Base-by-base conservation (phyloP, 2,113 vertebrate genomes). In the Vimba vimba region DNA sequence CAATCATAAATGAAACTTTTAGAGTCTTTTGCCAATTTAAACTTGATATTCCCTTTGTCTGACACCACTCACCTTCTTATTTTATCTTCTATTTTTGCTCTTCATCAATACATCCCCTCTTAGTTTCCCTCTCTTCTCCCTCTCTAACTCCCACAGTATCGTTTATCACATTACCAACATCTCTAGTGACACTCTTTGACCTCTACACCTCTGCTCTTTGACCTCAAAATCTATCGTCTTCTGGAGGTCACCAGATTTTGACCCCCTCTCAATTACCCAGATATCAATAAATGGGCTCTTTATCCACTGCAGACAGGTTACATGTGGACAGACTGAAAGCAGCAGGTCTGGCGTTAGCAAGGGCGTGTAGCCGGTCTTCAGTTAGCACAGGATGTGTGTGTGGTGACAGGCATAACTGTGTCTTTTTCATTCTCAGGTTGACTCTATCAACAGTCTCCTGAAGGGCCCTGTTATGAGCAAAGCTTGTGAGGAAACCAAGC, bases 401-500 rank as follows among this genome's bases (percentile, higher is more conserved):
- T 81, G 25, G 57, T 84, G 66, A 52, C 30, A n/a, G 43, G 17
- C 43, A 45, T 68, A 77, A 84, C 79, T 83, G 75, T 85, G 68
- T 71, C 4, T 43, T 30, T 90, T 82, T 89, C 45, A 77, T 77
- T 66, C 39, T 36, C 90, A 99, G 98, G 97, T 99, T 52, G 98
- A 99, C 87, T 95, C 97, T 79, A 99, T 99, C 91, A 97, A 97
- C 87, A 90, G 93, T 27, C 96, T 99, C 19, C 96, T 99, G 55
- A 98, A 98, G 95, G 98, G 98, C 76, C 85, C 95, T 2, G 93
- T 97, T 89, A 97, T 99, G 96, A 95, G 91, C 85, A 98, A 96
- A 90, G 97, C 97, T 77, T 98, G 98, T 52, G 98, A 99, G 88
- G 97, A 98, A 93, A 99, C 98, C 89, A 97, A 95, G 92, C 96